Evolutionary conservation across 1,140 invertebrate species (phyloP), one percentile per base, ranked within the genome.

Genomic region (Anastrepha obliqua): DNA sequence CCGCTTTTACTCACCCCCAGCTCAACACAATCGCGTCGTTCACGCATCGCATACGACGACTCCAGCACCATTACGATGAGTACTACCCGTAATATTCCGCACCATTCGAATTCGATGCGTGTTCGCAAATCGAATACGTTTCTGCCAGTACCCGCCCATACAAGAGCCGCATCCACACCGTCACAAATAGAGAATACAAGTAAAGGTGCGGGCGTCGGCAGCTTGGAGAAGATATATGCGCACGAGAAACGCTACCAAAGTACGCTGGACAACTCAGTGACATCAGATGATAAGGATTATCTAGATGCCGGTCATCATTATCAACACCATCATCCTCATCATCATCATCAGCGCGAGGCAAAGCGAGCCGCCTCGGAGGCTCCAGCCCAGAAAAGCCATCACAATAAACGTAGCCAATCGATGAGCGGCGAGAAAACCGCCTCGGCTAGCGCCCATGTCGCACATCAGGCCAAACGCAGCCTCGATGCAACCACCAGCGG

Each of bases 111-210:
- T 87, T 93, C 92, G 7, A 91, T 92, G 91, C 88, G 92, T 39
- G 92, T 93, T 60, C 91, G 92, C 65, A 93, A 93, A 86, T 90
- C 91, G n/a, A 91, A 87, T 58, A 89, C 90, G 13, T 90, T 90
- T 89, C 86, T 93, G 86, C 93, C 93, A 17, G 90, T 93, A 58
- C 93, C 93, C 39, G 89, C 91, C 13, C 93, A 93, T 88, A 87
- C 91, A 20, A 90, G 93, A 47, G 92, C 93, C 20, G 92, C 92
- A 6, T 93, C 93, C 59, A 93, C 92, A 44, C 93, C 93, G 7
- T 92, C 91, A 17, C 92, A 93, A 89, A 89, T 93, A 8, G 92
- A 93, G 70, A 91, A 92, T 87, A 62, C 88, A 51, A 88, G 60
- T 47, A 90, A 62, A 85, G 39, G 17, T 39, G 87, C 39, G n/a